These are phyloP conservation scores for Sardinella longiceps DNA, from an alignment of 2,797 vertebrate species.

Conservation along the genomic window DNA sequence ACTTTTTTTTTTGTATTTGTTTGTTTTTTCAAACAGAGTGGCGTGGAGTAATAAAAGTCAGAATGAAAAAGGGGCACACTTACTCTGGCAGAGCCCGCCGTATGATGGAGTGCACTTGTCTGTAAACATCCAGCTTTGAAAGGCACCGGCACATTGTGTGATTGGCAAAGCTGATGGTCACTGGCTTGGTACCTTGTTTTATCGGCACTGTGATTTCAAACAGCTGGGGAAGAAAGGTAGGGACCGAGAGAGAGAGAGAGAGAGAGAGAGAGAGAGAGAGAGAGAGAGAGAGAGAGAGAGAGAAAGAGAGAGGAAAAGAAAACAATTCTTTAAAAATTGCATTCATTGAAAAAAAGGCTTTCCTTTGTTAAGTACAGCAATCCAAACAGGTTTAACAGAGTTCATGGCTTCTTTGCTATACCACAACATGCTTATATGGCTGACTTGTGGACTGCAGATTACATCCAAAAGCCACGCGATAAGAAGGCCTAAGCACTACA, in stretches of 20 bases:
- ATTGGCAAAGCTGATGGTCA: slow-evolving; percentile 95
- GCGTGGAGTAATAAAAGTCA: not conserved
- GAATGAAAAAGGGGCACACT: slow-evolving; percentile 65
- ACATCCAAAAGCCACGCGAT: slow-evolving; percentile 36
- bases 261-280: slow-evolving; percentile 47
- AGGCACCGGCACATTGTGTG: slow-evolving; percentile 95
- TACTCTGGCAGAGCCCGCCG: slow-evolving; percentile 90
- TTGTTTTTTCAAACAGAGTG: not conserved
- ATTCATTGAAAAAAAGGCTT: not conserved
- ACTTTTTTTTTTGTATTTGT: too few species aligned
- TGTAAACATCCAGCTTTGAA: slow-evolving; percentile 93
- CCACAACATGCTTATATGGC: slow-evolving; percentile 5
- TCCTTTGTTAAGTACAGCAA: not conserved
- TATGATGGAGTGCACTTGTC: slow-evolving; percentile 96
- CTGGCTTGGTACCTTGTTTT: slow-evolving; percentile 89
- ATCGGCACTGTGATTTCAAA: slow-evolving; percentile 96
- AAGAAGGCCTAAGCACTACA: slow-evolving; percentile 11
- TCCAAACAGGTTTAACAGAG: not conserved
- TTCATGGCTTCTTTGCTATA: slow-evolving; percentile 1
- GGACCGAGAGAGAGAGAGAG: slow-evolving; percentile 35
- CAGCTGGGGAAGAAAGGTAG: slow-evolving; percentile 74
- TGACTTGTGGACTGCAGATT: slow-evolving; percentile 16
- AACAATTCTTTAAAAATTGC: not conserved
- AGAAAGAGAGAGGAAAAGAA: slow-evolving; percentile 28
- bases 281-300: slow-evolving; percentile 46